Conservation (phyloP, 2,113 vertebrate species). For the Chlorodrepanis virens region DNA sequence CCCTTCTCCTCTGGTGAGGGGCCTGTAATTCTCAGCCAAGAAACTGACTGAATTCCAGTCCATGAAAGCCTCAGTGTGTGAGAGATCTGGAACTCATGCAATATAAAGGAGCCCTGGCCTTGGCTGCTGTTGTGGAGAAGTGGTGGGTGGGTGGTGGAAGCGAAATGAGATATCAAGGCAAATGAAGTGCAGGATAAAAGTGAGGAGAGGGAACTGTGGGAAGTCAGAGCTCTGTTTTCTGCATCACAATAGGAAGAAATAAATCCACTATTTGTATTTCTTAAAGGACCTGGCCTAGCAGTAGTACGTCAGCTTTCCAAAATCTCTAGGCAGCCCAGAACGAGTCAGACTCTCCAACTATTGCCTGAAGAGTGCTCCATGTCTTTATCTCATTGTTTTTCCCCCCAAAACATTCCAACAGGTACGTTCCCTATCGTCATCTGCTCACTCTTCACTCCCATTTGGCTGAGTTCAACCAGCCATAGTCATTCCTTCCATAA, state of each 20-base stretch:
- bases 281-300: background rate
- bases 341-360: background rate
- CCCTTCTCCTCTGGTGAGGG: background rate
- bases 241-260: background rate
- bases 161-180: background rate
- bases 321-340: background rate
- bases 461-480: background rate
- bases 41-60: background rate
- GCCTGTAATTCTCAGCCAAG: background rate
- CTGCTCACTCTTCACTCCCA: background rate
- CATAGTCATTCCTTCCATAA: background rate
- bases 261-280: background rate
- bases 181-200: background rate
- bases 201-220: background rate
- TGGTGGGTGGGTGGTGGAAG: background rate
- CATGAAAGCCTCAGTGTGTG: background rate
- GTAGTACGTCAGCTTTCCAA: background rate
- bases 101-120: background rate
- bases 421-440: background rate
- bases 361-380: background rate
- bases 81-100: background rate
- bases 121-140: background rate
- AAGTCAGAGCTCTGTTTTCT: background rate
- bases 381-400: background rate
- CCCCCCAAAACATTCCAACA: fast-evolving